phyloP scores from a whole-genome alignment of 2,888 invertebrate species.

The Caenorhabditis sinica region DNA sequence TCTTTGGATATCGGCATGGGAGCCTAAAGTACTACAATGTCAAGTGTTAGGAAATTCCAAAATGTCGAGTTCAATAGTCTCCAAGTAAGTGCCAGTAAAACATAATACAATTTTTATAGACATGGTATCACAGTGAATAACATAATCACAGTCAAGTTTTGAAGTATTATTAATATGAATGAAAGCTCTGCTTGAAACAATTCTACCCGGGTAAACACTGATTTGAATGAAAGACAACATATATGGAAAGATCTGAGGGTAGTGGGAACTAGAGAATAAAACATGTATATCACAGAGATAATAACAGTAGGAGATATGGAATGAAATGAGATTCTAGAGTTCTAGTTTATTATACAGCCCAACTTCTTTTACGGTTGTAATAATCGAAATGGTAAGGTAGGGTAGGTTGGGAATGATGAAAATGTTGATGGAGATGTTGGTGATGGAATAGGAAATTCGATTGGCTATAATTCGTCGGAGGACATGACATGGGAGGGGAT shows the following conservation, averaged over 20 bases:
- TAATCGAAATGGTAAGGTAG: slow-evolving; percentile 48
- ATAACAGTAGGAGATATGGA: slow-evolving; percentile 9
- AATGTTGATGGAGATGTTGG: slow-evolving; percentile 41
- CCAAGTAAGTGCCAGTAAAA: no score
- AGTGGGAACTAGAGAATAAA: neutral
- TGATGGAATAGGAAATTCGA: slow-evolving; percentile 43
- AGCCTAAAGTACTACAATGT: no score
- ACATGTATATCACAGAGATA: slow-evolving; percentile 25
- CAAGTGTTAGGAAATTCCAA: no score
- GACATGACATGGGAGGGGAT: slow-evolving; percentile 58
- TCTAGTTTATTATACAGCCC: slow-evolving; percentile 60
- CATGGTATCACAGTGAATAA: neutral
- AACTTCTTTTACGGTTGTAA: slow-evolving; percentile 63
- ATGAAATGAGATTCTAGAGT: slow-evolving; percentile 48
- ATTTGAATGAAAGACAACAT: slow-evolving; percentile 50
- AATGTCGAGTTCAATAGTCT: no score
- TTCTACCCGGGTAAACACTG: slow-evolving; percentile 63
- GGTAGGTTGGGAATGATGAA: slow-evolving; percentile 32
- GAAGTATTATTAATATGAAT: neutral
- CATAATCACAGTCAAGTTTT: neutral
- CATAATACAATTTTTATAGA: no score
- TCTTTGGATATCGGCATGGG: no score
- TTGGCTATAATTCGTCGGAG: slow-evolving; percentile 37
- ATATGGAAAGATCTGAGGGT: slow-evolving; percentile 28
- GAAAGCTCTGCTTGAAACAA: slow-evolving; percentile 36